Evolutionary conservation across 1,140 invertebrate species (phyloP), one percentile per base, ranked within the genome.

Genomic region (Leguminivora glycinivorella): DNA sequence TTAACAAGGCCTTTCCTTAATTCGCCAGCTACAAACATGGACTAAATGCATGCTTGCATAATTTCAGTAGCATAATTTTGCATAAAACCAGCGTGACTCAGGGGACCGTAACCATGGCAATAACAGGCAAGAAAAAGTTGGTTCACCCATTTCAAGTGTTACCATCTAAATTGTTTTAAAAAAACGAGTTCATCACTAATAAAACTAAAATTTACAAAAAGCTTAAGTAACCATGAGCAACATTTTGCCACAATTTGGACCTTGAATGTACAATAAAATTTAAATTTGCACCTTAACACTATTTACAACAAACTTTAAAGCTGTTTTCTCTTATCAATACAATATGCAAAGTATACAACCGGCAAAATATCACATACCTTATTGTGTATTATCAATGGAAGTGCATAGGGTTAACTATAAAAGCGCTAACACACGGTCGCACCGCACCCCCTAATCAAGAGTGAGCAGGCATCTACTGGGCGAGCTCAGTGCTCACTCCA

Each of bases 141-240:
- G n/a, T n/a, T n/a, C n/a, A n/a, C n/a, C n/a, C n/a, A n/a, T n/a
- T n/a, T n/a, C n/a, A 52, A 52, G 47, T 52, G 47, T 52, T n/a
- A 52, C 47, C 22, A 52, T 52, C 47, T 22, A 52, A 52, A 52
- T 52, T 4, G 1, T 52, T 17, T 14, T 86, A 86, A 68, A 68
- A 75, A 67, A 72, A 75, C 10, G 52, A 70, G 19, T 40, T 72
- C 71, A 43, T 71, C 34, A 12, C 47, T 68, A 56, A 70, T 70
- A 73, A 72, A 29, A 60, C n/a, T 26, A 60, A 26, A 24, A 12
- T 60, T 60, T 29, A 60, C 25, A 60, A 25, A 17, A 24, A 56
- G 6, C 19, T 24, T 22, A 56, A 56, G 25, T 24, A 24, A 56
- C 56, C 34, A 56, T 29, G 25, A 29, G 25, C 26, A 63, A 17